Conservation (phyloP, 2,797 vertebrate species). For the Scleropages formosus region DNA sequence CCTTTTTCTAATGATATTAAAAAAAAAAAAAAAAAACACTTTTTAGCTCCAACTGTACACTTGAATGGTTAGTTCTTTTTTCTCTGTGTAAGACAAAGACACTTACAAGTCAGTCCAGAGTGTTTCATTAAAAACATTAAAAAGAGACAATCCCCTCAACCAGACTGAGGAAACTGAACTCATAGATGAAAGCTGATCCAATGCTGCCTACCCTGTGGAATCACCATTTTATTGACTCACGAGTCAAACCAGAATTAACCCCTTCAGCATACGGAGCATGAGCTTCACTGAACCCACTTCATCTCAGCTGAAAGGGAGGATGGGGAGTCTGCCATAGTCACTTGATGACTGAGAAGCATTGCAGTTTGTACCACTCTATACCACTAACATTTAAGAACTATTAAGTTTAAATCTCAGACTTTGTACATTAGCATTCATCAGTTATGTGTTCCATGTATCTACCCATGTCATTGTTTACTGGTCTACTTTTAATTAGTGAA, state of each 20-base stretch:
- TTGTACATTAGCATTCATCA: no score
- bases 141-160: conserved; percentile 2
- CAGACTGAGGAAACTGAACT: conserved; percentile 14
- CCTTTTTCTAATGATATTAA: no score
- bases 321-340: neutral
- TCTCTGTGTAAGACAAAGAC: neutral
- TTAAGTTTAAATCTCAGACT: no score
- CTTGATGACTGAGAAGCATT: neutral
- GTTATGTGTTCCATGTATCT: no score
- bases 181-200: conserved; percentile 1
- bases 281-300: neutral
- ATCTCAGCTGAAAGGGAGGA: neutral
- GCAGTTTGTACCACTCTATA: neutral
- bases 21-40: neutral
- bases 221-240: conserved; percentile 17
- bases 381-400: no score
- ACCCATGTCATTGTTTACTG: no score
- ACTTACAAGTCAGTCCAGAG: conserved; percentile 6
- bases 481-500: no score
- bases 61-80: neutral
- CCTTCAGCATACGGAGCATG: neutral
- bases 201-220: neutral
- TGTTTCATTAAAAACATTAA: conserved; percentile 23
- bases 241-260: conserved; percentile 14
- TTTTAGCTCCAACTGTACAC: conserved; percentile 1